A percentile compares a stretch with the other conserved stretches of the same genome.
phyloP scores from a whole-genome alignment of 1,140 invertebrate species.

The Mya arenaria region DNA sequence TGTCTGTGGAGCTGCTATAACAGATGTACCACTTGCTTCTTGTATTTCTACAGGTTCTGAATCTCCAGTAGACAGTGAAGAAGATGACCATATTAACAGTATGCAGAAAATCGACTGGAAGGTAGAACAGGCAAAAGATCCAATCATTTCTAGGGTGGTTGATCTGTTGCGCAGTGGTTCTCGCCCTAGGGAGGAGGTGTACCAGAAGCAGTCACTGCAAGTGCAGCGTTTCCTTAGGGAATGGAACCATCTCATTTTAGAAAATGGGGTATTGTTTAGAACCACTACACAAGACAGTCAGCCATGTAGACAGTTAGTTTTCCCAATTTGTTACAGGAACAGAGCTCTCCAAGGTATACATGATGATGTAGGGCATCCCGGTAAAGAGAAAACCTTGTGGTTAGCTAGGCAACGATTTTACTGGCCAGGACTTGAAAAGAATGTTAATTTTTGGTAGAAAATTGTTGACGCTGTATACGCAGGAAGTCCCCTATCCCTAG shows the following conservation, averaged over 20 bases:
- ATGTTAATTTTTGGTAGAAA: constrained; percentile 3
- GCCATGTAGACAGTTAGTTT: not conserved
- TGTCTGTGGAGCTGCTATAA: not conserved
- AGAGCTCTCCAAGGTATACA: constrained; percentile 12
- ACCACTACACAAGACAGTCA: constrained; percentile 1
- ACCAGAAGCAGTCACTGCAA: not conserved
- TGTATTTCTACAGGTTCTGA: not conserved
- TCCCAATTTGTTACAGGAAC: not conserved
- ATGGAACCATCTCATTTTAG: not conserved
- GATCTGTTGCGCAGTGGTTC: not conserved
- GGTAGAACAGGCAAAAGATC: constrained; percentile 7
- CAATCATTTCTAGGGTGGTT: not conserved
- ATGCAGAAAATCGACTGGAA: not conserved
- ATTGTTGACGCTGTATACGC: constrained; percentile 4
- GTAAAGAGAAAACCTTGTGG: constrained; percentile 34
- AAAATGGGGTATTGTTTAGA: not conserved
- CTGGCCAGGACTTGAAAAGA: constrained; percentile 19
- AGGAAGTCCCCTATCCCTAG: constrained; percentile 6
- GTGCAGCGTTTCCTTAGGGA: not conserved
- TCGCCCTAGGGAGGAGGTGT: constrained; percentile 11
- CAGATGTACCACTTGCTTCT: not conserved
- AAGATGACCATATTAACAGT: not conserved
- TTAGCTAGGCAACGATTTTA: constrained; percentile 23
- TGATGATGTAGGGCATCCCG: constrained; percentile 34
- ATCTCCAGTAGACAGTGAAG: constrained; percentile 2